Conservation (phyloP, 2,888 invertebrate genomes). For the Tachina grossa region DNA sequence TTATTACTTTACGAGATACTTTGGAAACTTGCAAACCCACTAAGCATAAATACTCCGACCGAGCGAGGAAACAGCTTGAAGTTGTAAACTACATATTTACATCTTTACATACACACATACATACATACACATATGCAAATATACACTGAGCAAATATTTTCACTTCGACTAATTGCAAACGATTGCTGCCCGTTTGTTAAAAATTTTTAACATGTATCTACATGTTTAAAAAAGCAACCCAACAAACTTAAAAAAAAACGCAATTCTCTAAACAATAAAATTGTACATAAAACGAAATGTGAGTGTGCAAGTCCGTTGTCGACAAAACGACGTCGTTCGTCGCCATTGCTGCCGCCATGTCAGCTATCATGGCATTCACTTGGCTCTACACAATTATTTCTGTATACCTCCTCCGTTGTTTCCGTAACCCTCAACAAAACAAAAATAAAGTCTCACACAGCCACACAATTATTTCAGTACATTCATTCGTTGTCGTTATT, state of each 20-base stretch:
- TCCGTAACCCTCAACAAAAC: slow-evolving; percentile 57
- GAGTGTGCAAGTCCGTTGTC: slow-evolving; percentile 51
- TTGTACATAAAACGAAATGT: slow-evolving; percentile 20
- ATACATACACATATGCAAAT: background rate
- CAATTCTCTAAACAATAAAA: slow-evolving; percentile 47
- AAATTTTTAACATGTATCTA: slow-evolving; percentile 47
- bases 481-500: slow-evolving; percentile 61
- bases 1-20: background rate
- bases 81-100: slow-evolving; percentile 21
- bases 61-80: slow-evolving; percentile 25
- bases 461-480: slow-evolving; percentile 47
- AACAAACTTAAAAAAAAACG: slow-evolving; percentile 62
- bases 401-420: slow-evolving; percentile 50
- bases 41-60: slow-evolving; percentile 35
- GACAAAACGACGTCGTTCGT: slow-evolving; percentile 65
- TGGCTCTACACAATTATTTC: slow-evolving; percentile 66
- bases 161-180: background rate
- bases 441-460: slow-evolving; percentile 44
- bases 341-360: slow-evolving; percentile 73
- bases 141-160: slow-evolving; percentile 45
- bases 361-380: slow-evolving; percentile 75
- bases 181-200: background rate
- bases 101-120: background rate
- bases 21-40: slow-evolving; percentile 51
- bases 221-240: slow-evolving; percentile 49